Evolutionary conservation across 1,140 invertebrate genomes (phyloP), one percentile per base, ranked within the genome.

Genomic region (Drosophila mojavensis): DNA sequence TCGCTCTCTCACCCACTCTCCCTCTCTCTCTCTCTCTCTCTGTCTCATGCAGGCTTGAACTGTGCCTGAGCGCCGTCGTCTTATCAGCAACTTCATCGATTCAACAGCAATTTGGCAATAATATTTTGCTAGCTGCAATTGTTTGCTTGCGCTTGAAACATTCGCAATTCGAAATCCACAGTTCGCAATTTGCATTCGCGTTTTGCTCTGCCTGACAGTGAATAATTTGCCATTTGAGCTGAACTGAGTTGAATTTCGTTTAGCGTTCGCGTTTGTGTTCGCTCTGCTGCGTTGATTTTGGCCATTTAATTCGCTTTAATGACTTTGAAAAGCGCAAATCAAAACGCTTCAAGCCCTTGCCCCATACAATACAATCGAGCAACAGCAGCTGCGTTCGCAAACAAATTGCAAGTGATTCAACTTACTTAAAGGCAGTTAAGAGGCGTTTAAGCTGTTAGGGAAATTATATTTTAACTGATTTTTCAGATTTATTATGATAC

Each of bases 221-320:
- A 89, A 89, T 89, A 89, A 89, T 89, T 89, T 88, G 79, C 72
- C 77, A 89, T 86, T 86, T 85, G 63, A 53, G 65, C 11, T 11
- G 10, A 39, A 9, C 3, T 39, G 3, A 39, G 36, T 39, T 36
- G 33, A 36, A 6, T 36, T 81, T 81, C 73, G 65, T 70, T 81
- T 81, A 56, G 54, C 11, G n/a, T 61, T 81, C 53, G 74, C 33
- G 33, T 36, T 36, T 36, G 33, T 7, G 33, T 10, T 36, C 36
- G 36, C 68, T 76, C 56, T 28, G 45, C 59, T 36, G 45, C 59
- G 59, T 36, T 53, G 61, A 50, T 79, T 74, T 50, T 47, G 43
- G 47, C 53, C 64, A 20, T 77, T 79, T 82, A 88, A 79, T 68
- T 81, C 60, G 66, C 74, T 73, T 80, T 89, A 88, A 88, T 88